Conservation (phyloP, 2,113 vertebrate genomes). For the Montifringilla adamsi region DNA sequence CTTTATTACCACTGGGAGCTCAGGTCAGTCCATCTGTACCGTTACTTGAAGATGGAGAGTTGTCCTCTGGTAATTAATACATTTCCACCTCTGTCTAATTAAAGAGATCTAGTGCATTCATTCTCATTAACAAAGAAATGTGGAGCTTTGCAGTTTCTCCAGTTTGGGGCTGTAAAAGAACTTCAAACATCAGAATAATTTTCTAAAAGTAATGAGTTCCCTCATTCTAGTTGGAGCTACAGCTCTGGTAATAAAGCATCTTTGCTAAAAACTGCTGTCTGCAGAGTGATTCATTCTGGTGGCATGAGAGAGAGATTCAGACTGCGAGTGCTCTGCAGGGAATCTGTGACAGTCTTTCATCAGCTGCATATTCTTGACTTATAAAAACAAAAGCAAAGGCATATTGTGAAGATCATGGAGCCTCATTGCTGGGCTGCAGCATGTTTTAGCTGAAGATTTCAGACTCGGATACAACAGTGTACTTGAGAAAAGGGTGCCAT, state of each 20-base stretch:
- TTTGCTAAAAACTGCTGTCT: constrained; percentile 40
- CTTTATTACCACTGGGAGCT: background rate
- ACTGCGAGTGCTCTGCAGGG: constrained; percentile 13
- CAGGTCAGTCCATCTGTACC: background rate
- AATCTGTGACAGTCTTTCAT: constrained; percentile 58
- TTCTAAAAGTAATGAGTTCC: constrained; percentile 56
- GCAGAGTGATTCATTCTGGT: constrained; percentile 35
- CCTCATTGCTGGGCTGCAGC: background rate
- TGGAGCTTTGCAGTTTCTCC: constrained; percentile 11
- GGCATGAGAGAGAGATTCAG: constrained; percentile 36
- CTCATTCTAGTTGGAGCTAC: constrained; percentile 10
- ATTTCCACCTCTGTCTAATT: constrained; percentile 24
- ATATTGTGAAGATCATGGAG: constrained; percentile 22
- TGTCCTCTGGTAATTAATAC: constrained; percentile 28
- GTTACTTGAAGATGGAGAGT: background rate
- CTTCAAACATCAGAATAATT: constrained; percentile 50
- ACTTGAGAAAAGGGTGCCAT: background rate
- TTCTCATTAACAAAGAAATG: constrained; percentile 36
- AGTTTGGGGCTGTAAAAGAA: constrained; percentile 14
- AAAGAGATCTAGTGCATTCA: constrained; percentile 20
- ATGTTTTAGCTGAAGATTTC: constrained; percentile 24
- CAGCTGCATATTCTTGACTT: constrained; percentile 52
- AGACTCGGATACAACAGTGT: background rate
- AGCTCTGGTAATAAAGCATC: constrained; percentile 24
- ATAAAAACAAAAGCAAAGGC: constrained; percentile 54